Conservation (phyloP, 2,113 vertebrate genomes). For the Sisor rabdophorus region DNA sequence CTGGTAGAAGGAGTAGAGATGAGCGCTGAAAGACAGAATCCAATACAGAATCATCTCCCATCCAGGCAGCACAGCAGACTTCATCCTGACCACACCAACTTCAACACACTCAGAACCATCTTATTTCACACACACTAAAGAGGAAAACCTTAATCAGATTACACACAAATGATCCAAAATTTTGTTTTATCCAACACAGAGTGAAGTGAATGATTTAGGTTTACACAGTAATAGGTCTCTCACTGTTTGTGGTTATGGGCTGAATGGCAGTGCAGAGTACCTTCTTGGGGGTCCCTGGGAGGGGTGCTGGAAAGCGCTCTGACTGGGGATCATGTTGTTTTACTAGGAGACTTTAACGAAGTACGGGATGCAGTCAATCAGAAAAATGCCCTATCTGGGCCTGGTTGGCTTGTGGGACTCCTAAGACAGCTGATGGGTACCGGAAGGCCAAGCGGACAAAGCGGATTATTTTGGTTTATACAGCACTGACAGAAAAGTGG, state of each 20-base stretch:
- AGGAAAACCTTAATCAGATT: neutral
- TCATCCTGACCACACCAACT: slow-evolving; percentile 38
- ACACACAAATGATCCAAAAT: neutral
- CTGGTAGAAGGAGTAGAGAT: slow-evolving; percentile 72
- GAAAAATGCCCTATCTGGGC: too few species aligned
- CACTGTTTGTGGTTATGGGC: too few species aligned
- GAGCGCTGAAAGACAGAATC: slow-evolving; percentile 68
- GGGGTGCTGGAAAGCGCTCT: too few species aligned
- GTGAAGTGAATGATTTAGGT: neutral
- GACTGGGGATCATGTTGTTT: too few species aligned
- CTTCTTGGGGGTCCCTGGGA: too few species aligned
- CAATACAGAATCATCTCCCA: slow-evolving; percentile 65
- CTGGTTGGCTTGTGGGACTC: too few species aligned
- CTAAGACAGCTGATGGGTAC: neutral
- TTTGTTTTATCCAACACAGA: neutral
- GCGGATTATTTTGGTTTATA: neutral
- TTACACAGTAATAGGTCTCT: too few species aligned
- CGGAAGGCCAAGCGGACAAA: neutral
- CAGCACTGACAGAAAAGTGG: too few species aligned
- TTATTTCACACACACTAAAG: neutral
- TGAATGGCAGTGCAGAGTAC: neutral
- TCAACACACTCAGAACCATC: neutral
- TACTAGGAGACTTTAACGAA: too few species aligned
- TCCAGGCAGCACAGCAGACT: slow-evolving; percentile 54
- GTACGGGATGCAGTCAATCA: neutral